Evolutionary conservation across 2,888 invertebrate genomes (phyloP).

Genomic region (Seira ritae): DNA sequence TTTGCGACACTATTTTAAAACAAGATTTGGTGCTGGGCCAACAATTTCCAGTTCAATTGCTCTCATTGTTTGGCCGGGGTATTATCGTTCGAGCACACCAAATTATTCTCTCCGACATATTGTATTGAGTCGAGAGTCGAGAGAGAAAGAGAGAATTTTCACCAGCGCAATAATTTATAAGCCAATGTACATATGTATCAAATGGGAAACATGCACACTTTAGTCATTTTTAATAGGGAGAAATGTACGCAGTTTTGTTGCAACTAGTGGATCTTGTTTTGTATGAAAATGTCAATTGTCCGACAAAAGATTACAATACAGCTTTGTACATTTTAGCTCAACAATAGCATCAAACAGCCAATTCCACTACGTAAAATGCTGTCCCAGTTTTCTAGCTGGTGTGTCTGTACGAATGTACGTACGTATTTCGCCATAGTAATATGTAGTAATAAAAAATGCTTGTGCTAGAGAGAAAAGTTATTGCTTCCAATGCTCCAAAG

Average conservation of each 20-base stretch:
- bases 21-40: background rate
- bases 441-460: background rate
- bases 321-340: constrained; percentile 1
- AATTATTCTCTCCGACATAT: background rate
- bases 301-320: background rate
- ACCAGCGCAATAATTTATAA: too few species aligned
- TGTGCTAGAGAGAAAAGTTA: constrained; percentile 3
- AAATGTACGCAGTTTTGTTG: background rate
- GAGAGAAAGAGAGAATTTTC: too few species aligned
- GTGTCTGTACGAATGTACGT: too few species aligned
- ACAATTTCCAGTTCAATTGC: constrained; percentile 1
- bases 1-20: background rate
- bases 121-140: too few species aligned
- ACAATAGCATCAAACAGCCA: constrained; percentile 16
- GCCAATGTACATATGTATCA: background rate
- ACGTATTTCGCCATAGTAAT: too few species aligned
- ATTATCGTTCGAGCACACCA: background rate
- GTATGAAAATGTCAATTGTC: background rate
- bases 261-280: background rate
- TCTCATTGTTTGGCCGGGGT: background rate
- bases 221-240: background rate
- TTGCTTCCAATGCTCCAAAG: constrained; percentile 16
- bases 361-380: background rate
- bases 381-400: background rate
- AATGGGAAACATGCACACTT: background rate